Evolutionary conservation across 2,113 vertebrate species (phyloP).

Genomic region (western clawed frog (Xenopus tropicalis)): DNA sequence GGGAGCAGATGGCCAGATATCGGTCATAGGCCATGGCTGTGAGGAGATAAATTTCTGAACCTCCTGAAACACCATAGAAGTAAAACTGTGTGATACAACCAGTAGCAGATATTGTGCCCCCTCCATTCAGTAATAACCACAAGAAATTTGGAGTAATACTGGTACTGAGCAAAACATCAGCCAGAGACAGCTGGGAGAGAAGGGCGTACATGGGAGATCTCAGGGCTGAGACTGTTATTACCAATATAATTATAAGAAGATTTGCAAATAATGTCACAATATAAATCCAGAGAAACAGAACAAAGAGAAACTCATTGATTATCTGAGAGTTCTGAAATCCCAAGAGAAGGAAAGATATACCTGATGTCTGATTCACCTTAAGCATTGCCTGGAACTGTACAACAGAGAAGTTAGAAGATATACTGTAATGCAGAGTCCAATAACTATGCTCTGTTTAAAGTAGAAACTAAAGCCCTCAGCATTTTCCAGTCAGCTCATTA

Average conservation of each 20-base stretch:
- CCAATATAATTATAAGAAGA: conserved; percentile 40
- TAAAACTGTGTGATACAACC: conserved; percentile 56
- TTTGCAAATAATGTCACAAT: conserved; percentile 45
- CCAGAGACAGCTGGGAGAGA: conserved; percentile 48
- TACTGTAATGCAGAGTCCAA: too few species aligned
- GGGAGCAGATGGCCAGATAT: conserved; percentile 55
- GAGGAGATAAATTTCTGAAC: conserved; percentile 46
- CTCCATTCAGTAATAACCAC: conserved; percentile 7
- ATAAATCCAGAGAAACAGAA: neutral
- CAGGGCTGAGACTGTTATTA: conserved; percentile 24
- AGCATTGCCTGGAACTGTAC: too few species aligned
- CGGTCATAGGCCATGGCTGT: conserved; percentile 54
- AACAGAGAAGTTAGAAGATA: too few species aligned
- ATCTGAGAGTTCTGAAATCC: too few species aligned
- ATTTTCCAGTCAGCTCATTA: too few species aligned
- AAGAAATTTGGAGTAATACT: conserved; percentile 42
- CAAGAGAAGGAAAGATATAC: too few species aligned
- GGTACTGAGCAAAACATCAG: conserved; percentile 44
- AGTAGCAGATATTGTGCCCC: conserved; percentile 43
- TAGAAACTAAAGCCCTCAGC: too few species aligned
- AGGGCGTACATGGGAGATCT: conserved; percentile 47
- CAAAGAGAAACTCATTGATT: too few species aligned
- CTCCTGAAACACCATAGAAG: conserved; percentile 50
- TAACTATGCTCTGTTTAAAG: too few species aligned
- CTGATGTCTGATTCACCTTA: too few species aligned